phyloP scores from a whole-genome alignment of 1,140 invertebrate species.

The Drosophila tsacasi region DNA sequence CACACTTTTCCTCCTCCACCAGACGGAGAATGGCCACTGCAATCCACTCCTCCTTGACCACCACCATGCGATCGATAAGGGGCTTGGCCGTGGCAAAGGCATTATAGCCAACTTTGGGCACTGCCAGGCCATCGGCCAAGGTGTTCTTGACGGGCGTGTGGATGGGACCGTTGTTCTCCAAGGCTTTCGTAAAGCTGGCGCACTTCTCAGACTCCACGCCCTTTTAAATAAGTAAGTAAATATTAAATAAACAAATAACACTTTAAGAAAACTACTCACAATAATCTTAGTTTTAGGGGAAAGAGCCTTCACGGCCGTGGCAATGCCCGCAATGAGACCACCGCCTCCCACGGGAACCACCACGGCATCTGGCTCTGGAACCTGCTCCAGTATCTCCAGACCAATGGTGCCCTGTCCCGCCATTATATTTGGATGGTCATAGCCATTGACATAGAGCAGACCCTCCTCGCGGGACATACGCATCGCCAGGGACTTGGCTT shows the following conservation, averaged over 20 bases:
- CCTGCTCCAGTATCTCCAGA: conserved; percentile 95
- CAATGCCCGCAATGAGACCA: conserved; percentile 94
- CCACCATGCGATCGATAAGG: conserved; percentile 94
- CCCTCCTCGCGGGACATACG: conserved; percentile 89
- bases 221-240: conserved; percentile 85
- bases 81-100: conserved; percentile 92
- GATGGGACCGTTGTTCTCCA: conserved; percentile 90
- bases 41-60: conserved; percentile 94
- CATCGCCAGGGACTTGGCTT: conserved; percentile 93
- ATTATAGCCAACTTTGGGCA: conserved; percentile 95
- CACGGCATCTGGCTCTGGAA: conserved; percentile 91
- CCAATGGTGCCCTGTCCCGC: conserved; percentile 97
- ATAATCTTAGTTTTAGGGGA: conserved; percentile 92
- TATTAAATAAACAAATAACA: not conserved
- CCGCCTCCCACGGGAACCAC: conserved; percentile 95
- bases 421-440: conserved; percentile 97
- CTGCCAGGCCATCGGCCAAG: conserved; percentile 96
- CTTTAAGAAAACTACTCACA: conserved; percentile 85
- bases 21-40: conserved; percentile 94
- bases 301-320: conserved; percentile 94
- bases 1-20: conserved; percentile 95
- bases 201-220: conserved; percentile 96
- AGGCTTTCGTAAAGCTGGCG: conserved; percentile 92
- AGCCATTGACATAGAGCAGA: conserved; percentile 91
- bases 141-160: conserved; percentile 90